These are phyloP conservation scores for Melinopterus prodromus DNA, from an alignment of 2,888 invertebrate species.

Conservation along the genomic window DNA sequence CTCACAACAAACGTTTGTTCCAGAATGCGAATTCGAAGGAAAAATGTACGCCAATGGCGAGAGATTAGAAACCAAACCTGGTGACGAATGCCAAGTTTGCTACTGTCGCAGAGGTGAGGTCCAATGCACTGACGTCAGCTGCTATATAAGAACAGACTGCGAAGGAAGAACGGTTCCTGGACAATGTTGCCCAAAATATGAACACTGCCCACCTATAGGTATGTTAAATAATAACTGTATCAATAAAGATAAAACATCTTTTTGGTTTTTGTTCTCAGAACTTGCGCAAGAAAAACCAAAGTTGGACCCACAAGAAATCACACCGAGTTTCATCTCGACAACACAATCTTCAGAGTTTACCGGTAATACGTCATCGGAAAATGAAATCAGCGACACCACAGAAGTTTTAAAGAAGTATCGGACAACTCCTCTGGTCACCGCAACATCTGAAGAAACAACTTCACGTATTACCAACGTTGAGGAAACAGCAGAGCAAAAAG, in stretches of 20 bases:
- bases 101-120: conserved; percentile 84
- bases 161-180: conserved; percentile 75
- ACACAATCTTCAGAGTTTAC: conserved; percentile 19
- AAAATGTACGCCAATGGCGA: conserved; percentile 79
- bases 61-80: conserved; percentile 72
- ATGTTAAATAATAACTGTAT: conserved; percentile 34
- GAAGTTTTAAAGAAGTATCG: conserved; percentile 9
- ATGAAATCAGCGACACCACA: conserved; percentile 36
- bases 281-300: conserved; percentile 31
- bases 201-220: conserved; percentile 80
- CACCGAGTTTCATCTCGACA: conserved; percentile 18
- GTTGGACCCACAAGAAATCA: conserved; percentile 29
- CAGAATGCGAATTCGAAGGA: conserved; percentile 81
- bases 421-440: conserved; percentile 6
- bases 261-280: conserved; percentile 25
- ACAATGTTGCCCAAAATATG: conserved; percentile 83
- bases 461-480: conserved; percentile 35
- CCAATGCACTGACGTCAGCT: conserved; percentile 78
- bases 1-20: conserved; percentile 45
- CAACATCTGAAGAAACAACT: conserved; percentile 31
- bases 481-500: conserved; percentile 10
- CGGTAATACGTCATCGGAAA: conserved; percentile 32
- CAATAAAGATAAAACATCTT: not conserved
- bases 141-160: conserved; percentile 80
- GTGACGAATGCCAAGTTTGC: conserved; percentile 80